Evolutionary conservation across 2,797 vertebrate species (phyloP).

Genomic region (Nasua narica): DNA sequence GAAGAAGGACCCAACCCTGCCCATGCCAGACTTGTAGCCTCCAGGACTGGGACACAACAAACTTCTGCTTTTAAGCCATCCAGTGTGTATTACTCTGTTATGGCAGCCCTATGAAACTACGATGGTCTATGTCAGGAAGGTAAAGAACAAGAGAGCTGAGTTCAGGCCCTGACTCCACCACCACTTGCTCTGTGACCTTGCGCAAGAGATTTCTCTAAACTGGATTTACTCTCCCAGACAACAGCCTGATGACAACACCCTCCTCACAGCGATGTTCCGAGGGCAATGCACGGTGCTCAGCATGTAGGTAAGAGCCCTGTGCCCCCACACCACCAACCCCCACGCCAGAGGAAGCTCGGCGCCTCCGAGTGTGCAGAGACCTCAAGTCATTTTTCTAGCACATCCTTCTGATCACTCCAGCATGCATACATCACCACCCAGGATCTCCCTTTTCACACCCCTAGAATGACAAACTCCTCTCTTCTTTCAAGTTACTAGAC

Average conservation of each 20-base stretch:
- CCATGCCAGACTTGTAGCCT: neutral
- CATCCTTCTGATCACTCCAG: neutral
- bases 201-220: neutral
- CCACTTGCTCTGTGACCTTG: neutral
- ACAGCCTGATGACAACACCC: too few species aligned
- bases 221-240: neutral
- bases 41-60: neutral
- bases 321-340: neutral
- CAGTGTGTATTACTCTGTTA: neutral
- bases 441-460: neutral
- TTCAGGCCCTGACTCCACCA: neutral
- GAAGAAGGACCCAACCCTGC: neutral
- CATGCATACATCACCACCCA: neutral
- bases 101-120: neutral
- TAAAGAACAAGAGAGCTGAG: neutral
- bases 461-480: neutral
- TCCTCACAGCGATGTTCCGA: neutral
- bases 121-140: neutral
- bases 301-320: neutral
- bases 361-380: neutral
- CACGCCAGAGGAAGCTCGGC: neutral
- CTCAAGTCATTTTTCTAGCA: neutral
- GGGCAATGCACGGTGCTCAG: fast-evolving
- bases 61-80: neutral
- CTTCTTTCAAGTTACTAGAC: neutral